A percentile compares a stretch with the other conserved stretches of the same genome.
phyloP scores from a whole-genome alignment of 2,888 invertebrate genomes.

The Meteorus colon region DNA sequence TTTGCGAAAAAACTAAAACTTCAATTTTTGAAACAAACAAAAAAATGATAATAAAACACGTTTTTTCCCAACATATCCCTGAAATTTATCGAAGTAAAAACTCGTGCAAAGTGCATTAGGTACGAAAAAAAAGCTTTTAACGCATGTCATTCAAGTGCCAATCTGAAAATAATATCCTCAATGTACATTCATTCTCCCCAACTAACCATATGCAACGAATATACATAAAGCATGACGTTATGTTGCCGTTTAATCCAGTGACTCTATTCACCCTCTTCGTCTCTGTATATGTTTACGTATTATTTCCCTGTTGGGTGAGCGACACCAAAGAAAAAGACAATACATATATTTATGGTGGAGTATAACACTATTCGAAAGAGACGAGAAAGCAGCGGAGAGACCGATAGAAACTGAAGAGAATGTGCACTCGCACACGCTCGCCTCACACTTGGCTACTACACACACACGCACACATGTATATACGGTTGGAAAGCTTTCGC shows the following conservation, averaged over 20 bases:
- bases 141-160: slow-evolving; percentile 4
- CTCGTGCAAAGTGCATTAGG: background rate
- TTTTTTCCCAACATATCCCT: background rate
- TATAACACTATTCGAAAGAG: slow-evolving; percentile 66
- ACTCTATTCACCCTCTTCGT: background rate
- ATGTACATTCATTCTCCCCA: background rate
- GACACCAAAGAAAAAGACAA: slow-evolving; percentile 52
- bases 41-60: background rate
- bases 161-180: background rate
- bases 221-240: background rate
- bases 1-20: too few species aligned
- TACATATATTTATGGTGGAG: slow-evolving; percentile 43
- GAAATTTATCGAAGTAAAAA: background rate
- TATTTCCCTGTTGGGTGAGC: slow-evolving; percentile 33
- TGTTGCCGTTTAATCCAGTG: background rate
- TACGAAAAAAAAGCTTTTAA: slow-evolving; percentile 26
- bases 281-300: background rate
- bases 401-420: background rate
- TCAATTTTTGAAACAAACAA: background rate
- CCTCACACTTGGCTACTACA: background rate
- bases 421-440: background rate
- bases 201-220: background rate
- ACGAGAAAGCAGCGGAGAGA: slow-evolving; percentile 65
- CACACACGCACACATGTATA: background rate
- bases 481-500: slow-evolving; percentile 62